Conservation (phyloP, 2,113 vertebrate genomes). For the Sorex fumeus region DNA sequence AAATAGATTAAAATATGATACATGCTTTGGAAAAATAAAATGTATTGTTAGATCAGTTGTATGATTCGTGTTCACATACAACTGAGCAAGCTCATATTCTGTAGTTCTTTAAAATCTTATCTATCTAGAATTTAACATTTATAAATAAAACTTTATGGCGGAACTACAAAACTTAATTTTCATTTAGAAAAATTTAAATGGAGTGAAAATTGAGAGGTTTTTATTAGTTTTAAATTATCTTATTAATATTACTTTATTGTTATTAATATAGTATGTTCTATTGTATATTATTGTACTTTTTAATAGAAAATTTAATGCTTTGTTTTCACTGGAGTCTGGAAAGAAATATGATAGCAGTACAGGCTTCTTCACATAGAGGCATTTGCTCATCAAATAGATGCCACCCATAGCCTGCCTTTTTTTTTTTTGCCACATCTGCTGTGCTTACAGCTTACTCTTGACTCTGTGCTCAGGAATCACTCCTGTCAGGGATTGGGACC, state of each 20-base stretch:
- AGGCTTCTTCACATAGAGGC: constrained; percentile 67
- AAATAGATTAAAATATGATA: constrained; percentile 2
- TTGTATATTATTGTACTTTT: too few relatives aligned
- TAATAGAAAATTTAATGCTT: too few relatives aligned
- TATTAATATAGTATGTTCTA: too few relatives aligned
- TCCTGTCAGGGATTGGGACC: too few relatives aligned
- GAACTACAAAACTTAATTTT: constrained; percentile 71
- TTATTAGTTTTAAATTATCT: constrained; percentile 39
- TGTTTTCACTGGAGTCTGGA: background rate
- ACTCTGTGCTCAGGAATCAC: too few relatives aligned
- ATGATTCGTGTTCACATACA: background rate
- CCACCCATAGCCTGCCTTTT: background rate
- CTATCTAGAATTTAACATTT: background rate
- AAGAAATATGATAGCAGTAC: constrained; percentile 35
- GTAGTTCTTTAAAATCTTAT: constrained; percentile 21
- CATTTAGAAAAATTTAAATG: constrained; percentile 73
- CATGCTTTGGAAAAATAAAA: background rate
- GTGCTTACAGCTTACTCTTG: too few relatives aligned
- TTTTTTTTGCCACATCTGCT: too few relatives aligned
- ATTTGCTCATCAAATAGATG: constrained; percentile 58
- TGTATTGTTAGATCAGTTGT: background rate
- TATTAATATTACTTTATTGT: constrained; percentile 31
- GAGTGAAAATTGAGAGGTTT: constrained; percentile 79
- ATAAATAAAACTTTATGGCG: constrained; percentile 10
- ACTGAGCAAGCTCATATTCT: background rate